Conservation (phyloP, 2,113 vertebrate genomes). For the Gallinago paraguaiae region DNA sequence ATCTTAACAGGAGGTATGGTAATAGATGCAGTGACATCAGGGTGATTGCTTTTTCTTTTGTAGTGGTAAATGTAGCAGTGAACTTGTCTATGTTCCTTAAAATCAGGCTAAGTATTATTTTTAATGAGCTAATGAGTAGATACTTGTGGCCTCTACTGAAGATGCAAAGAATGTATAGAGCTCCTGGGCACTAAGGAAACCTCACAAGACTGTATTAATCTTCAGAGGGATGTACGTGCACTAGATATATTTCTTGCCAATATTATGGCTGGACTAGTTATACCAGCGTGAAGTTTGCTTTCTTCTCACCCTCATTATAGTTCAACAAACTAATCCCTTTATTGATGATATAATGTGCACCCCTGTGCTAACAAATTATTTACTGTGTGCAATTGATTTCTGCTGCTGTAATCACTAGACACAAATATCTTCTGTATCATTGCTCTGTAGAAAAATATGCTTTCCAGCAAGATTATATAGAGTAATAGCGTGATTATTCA, state of each 20-base stretch:
- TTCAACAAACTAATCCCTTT: conserved; percentile 44
- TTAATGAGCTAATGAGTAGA: neutral
- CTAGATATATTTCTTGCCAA: neutral
- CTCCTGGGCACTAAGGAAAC: neutral
- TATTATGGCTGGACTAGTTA: conserved; percentile 17
- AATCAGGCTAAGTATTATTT: neutral
- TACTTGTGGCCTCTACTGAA: neutral
- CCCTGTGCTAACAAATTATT: neutral
- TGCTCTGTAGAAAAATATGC: conserved; percentile 43
- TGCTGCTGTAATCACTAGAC: conserved; percentile 5
- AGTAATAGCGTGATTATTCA: conserved; percentile 39
- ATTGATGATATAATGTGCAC: conserved; percentile 27
- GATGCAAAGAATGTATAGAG: neutral
- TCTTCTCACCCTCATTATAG: conserved; percentile 15
- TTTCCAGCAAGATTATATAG: conserved; percentile 35
- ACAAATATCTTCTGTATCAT: conserved; percentile 47
- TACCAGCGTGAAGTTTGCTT: neutral
- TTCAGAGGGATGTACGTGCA: neutral
- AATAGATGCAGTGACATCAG: neutral
- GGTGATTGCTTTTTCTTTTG: neutral
- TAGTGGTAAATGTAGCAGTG: neutral
- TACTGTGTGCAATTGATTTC: conserved; percentile 46
- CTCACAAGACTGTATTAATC: neutral
- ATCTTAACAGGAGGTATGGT: neutral
- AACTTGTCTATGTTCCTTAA: neutral